Conservation (phyloP, 2,797 vertebrate species). For the Trichosurus vulpecula region DNA sequence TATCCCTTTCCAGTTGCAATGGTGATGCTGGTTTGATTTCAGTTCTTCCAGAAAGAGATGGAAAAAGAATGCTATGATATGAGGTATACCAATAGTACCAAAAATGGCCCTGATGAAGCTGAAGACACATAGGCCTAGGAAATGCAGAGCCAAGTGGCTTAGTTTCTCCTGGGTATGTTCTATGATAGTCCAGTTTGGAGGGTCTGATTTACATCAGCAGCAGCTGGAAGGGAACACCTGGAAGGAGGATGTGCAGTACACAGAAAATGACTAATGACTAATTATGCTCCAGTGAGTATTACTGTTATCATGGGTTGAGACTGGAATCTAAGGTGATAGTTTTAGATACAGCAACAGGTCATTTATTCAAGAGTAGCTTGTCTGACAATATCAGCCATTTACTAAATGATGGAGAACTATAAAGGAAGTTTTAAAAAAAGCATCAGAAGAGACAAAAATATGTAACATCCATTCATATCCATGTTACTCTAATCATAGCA, state of each 20-base stretch:
- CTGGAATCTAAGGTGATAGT: accelerated
- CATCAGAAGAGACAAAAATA: not conserved
- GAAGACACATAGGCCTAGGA: not conserved
- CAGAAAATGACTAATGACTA: not conserved
- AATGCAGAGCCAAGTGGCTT: not conserved
- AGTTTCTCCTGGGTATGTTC: not conserved
- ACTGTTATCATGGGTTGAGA: not conserved
- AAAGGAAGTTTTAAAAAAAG: not conserved
- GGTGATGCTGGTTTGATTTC: not conserved
- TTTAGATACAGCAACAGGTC: accelerated
- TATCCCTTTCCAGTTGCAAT: not conserved
- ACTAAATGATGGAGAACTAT: not conserved
- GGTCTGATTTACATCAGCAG: not conserved
- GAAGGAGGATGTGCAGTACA: not conserved
- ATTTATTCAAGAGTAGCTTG: not conserved
- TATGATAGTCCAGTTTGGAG: not conserved
- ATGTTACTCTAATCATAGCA: not conserved
- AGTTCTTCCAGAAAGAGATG: not conserved
- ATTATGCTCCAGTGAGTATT: not conserved
- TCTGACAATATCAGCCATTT: not conserved
- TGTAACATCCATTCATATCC: no score
- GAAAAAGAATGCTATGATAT: not conserved
- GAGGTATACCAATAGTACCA: not conserved
- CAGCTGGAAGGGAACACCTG: not conserved
- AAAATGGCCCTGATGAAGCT: not conserved